phyloP scores from a whole-genome alignment of 2,113 vertebrate species.

The Murina feae region DNA sequence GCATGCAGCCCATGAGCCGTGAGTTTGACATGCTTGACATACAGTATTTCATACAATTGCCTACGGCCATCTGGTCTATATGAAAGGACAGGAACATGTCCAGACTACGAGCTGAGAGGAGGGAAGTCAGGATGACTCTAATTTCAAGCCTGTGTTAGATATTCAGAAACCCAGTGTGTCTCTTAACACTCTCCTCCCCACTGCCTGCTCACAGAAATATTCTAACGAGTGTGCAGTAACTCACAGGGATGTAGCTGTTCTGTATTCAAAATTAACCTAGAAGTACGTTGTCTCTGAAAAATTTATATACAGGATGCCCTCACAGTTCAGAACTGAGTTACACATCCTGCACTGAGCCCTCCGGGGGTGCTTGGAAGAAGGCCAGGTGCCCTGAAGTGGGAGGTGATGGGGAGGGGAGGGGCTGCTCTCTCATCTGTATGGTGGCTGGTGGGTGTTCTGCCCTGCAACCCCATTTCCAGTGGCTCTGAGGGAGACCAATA shows the following conservation, averaged over 20 bases:
- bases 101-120: background rate
- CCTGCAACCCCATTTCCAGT: background rate
- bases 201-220: background rate
- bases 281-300: background rate
- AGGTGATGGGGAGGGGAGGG: accelerated
- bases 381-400: background rate
- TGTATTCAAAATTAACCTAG: background rate
- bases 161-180: background rate
- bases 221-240: background rate
- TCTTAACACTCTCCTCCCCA: background rate
- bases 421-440: background rate
- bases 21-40: too few relatives aligned
- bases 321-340: background rate
- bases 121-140: background rate
- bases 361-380: background rate
- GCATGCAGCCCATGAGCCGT: too few relatives aligned
- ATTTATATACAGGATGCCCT: background rate
- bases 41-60: background rate
- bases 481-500: background rate
- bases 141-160: background rate
- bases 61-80: background rate
- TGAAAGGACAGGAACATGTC: background rate
- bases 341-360: background rate
- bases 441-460: background rate
- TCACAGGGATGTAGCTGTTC: background rate